Percentiles rank a stretch among this genome's conserved stretches.
These are phyloP conservation scores for Actinemys pallida DNA, from an alignment of 2,113 vertebrate genomes.

Conservation along the genomic window DNA sequence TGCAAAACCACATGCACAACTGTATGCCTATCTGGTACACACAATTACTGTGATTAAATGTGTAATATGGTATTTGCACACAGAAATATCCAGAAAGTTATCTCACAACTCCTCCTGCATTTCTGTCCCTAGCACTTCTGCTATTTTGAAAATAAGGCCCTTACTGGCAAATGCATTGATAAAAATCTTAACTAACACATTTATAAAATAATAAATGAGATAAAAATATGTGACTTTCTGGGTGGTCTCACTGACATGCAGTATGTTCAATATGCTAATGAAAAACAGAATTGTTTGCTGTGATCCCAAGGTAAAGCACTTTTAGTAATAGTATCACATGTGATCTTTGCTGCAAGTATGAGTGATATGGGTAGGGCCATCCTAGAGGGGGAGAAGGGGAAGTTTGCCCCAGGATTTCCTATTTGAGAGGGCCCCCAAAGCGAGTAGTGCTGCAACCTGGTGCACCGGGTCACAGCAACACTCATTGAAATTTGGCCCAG, in stretches of 20 bases:
- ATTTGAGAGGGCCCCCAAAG: not conserved
- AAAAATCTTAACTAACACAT: fast-evolving
- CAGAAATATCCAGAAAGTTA: not conserved
- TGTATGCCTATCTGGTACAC: not conserved
- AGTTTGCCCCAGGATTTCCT: not conserved
- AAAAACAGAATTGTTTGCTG: not conserved
- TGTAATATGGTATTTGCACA: not conserved
- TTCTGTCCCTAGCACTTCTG: not conserved
- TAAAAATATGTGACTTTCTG: not conserved
- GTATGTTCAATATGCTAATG: not conserved
- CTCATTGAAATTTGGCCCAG: not conserved
- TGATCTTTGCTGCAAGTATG: not conserved
- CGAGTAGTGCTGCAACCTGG: not conserved
- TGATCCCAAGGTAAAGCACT: not conserved
- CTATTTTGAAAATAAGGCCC: not conserved
- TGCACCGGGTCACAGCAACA: no score
- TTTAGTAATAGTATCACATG: not conserved
- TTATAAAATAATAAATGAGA: not conserved
- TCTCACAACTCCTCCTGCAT: not conserved
- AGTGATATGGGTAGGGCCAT: not conserved
- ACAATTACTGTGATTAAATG: not conserved
- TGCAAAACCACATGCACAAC: not conserved
- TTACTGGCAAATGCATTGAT: not conserved
- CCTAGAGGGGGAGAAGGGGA: not conserved
- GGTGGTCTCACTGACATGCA: not conserved